These are phyloP conservation scores for Andrena hattorfiana DNA, from an alignment of 2,888 invertebrate species.

Conservation along the genomic window DNA sequence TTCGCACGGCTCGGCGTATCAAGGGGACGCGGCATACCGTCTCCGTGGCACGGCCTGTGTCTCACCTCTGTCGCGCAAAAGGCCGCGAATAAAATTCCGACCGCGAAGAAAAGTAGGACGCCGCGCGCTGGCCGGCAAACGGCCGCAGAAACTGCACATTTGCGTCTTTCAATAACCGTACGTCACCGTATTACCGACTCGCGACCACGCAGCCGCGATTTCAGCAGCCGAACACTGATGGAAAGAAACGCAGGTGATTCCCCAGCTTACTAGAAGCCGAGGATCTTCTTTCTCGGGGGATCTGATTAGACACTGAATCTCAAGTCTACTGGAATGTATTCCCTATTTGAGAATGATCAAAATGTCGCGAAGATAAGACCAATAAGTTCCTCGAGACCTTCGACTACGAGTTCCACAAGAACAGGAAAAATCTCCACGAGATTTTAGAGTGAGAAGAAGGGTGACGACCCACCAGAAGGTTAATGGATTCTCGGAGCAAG, in stretches of 20 bases:
- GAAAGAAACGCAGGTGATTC: too few relatives aligned
- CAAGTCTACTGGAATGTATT: too few relatives aligned
- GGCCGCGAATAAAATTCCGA: slow-evolving; percentile 34
- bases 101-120: slow-evolving; percentile 69
- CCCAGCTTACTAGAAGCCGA: not conserved
- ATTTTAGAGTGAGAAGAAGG: too few relatives aligned
- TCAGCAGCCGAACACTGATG: not conserved
- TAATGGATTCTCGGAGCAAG: too few relatives aligned
- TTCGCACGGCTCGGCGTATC: slow-evolving; percentile 42
- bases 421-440: too few relatives aligned
- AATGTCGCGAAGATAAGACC: too few relatives aligned
- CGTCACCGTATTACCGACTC: slow-evolving; percentile 33
- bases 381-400: too few relatives aligned
- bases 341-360: too few relatives aligned
- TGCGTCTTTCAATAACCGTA: slow-evolving; percentile 65
- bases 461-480: too few relatives aligned
- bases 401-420: too few relatives aligned
- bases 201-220: slow-evolving; percentile 17
- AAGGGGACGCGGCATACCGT: slow-evolving; percentile 58
- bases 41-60: slow-evolving; percentile 36
- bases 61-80: slow-evolving; percentile 48
- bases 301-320: too few relatives aligned
- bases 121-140: slow-evolving; percentile 40
- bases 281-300: not conserved
- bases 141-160: slow-evolving; percentile 60